Base-by-base conservation (phyloP, 2,113 vertebrate genomes). In the Lamprotornis superbus region DNA sequence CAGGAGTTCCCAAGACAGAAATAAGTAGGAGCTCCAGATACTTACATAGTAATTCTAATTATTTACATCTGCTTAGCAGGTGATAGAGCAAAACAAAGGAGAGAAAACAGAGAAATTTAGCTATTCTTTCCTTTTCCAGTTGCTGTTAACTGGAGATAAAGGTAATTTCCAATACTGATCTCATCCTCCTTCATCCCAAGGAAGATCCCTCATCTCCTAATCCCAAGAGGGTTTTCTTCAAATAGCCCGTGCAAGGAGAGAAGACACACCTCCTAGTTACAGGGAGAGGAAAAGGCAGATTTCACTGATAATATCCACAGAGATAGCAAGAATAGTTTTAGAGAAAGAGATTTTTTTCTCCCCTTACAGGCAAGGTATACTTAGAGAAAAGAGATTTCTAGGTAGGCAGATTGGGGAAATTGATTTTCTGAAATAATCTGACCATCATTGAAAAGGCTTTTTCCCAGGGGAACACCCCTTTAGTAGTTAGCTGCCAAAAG, bases 101-200 rank as follows among this genome's bases (percentile, higher is more conserved):
- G 68, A 86, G 70, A 90, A 68, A 65, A 59, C 55, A 75, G 69
- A 75, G 69, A 89, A 30, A 40, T 78, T 89, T 79, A 88, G 90
- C 5, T 78, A 5, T 74, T 77, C 15, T 92, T 94, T 55, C 71
- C 6, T 82, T 90, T 80, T 83, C 67, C 63, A 76, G 55, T 84
- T 95, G 83, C 42, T 92, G 27, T 81, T 80, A 80, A 60, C 67
- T 88, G 91, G 80, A 84, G 64, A 49, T 75, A 96, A 92, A 93
- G 69, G 73, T 90, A 84, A 87, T 91, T 96, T 95, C 65, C 87
- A 87, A 5, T 89, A 89, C 49, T 79, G 70, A 61, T 57, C 64
- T 93, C 83, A 57, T 68, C 31, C 7, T 86, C 42, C 42, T 81
- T 70, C 74, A 71, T 75, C 69, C 57, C 40, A 60, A 82, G 78